Base-by-base conservation (phyloP, 2,797 vertebrate genomes). In the Sebastes alutus region DNA sequence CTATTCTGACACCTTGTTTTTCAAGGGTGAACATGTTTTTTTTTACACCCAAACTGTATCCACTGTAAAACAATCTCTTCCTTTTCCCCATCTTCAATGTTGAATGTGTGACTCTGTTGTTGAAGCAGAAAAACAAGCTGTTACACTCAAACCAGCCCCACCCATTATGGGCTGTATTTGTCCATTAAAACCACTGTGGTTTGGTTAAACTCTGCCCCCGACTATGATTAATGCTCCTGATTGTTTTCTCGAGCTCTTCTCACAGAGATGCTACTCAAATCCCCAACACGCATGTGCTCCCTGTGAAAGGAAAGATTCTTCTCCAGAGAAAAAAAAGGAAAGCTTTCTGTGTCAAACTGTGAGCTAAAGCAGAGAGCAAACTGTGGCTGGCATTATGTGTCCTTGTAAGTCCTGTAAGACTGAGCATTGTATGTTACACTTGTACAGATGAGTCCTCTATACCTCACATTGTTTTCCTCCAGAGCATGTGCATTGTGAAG, bases 371-470 rank as follows among this genome's bases (percentile, higher is more conserved):
- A 65, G 68, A 75, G 58, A 32, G 66, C 54, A 32, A 76, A 81
- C 78, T 59, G 77, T 80, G 78, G 77, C 75, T 72, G 77, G 85
- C 62, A 49, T 91, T 83, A 67, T 60, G 93, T 93, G 89, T 90
- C 60, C 88, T 66, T 88, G 79, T 93, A 94, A 89, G 86, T 94
- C 93, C 46, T 91, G 93, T 90, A 77, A 86, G 90, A 90, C 83
- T 86, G 87, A 85, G 86, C 82, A 82, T 77, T 82, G 65, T 88
- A 59, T 88, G 87, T 91, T 86, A 82, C 86, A 84, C 89, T 65
- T 95, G 87, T 91, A 93, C 86, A 87, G 87, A 90, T 81, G 87
- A 93, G 82, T 86, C 78, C 74, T 85, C 86, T 88, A 88, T 94
- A 93, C 88, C 90, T 93, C 90, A 88, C 88, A 13, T 89, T 81